Conservation (phyloP, 2,113 vertebrate genomes). For the Zosterops hypoxanthus region DNA sequence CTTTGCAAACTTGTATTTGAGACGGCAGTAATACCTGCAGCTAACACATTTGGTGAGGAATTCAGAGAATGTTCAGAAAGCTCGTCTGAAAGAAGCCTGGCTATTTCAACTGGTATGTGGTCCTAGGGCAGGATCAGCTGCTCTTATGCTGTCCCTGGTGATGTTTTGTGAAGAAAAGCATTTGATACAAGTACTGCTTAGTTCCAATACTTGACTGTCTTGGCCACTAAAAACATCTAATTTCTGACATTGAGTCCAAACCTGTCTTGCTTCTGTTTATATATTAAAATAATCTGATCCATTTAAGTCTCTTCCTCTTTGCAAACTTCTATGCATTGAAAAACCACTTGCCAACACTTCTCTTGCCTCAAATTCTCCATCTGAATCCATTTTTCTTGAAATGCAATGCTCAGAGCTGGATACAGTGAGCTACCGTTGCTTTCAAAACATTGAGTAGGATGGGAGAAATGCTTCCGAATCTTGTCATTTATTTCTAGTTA, state of each 20-base stretch:
- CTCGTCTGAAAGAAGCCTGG: not conserved
- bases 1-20: not conserved
- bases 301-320: not conserved
- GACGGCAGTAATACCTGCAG: not conserved
- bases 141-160: not conserved
- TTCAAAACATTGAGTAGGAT: not conserved
- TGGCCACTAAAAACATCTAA: not conserved
- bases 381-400: not conserved
- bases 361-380: not conserved
- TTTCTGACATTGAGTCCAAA: not conserved
- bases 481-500: not conserved
- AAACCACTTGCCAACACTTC: not conserved
- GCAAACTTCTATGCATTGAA: not conserved
- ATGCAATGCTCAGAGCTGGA: not conserved
- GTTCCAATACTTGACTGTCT: not conserved
- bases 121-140: not conserved
- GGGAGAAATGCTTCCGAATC: not conserved
- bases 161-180: not conserved
- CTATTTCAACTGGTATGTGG: rapidly evolving
- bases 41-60: not conserved
- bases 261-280: not conserved
- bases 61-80: not conserved
- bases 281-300: not conserved
- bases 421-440: not conserved
- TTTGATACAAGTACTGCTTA: not conserved